Percentiles rank a stretch among this genome's conserved stretches.
Evolutionary conservation across 2,797 vertebrate genomes (phyloP).

Genomic region (Notolepis coatsorum): DNA sequence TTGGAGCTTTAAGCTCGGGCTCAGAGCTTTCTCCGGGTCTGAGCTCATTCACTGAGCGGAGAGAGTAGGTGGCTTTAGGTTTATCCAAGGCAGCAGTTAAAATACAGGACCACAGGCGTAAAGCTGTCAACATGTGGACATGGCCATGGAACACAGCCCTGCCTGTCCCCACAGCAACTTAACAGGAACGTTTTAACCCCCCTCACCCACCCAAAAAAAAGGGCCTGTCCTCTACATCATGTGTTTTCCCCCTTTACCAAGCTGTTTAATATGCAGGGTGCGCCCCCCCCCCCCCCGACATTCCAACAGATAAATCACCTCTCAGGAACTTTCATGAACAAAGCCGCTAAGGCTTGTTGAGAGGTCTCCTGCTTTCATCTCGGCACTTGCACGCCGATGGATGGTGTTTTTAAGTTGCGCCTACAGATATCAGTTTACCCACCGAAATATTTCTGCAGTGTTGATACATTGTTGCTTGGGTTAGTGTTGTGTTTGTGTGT

Average conservation of each 20-base stretch:
- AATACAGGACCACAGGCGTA: slow-evolving; percentile 73
- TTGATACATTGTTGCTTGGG: slow-evolving; percentile 29
- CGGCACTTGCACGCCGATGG: slow-evolving; percentile 51
- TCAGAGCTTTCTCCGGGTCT: background rate
- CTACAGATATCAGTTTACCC: slow-evolving; percentile 57
- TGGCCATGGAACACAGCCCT: slow-evolving; percentile 64
- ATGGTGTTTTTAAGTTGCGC: slow-evolving; percentile 46
- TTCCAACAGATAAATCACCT: slow-evolving; percentile 70
- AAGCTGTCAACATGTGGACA: slow-evolving; percentile 79
- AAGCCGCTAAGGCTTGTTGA: slow-evolving; percentile 73
- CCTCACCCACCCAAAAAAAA: slow-evolving; percentile 18
- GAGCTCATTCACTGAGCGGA: slow-evolving; percentile 34
- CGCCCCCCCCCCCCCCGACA: slow-evolving; percentile 42
- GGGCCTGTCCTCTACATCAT: background rate
- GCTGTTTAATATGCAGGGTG: slow-evolving; percentile 74
- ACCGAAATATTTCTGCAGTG: slow-evolving; percentile 35
- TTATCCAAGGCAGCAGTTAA: slow-evolving; percentile 71
- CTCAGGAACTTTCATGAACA: slow-evolving; percentile 58
- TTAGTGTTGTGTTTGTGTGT: background rate
- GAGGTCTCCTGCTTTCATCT: slow-evolving; percentile 66
- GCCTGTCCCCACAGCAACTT: slow-evolving; percentile 73
- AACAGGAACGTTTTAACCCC: slow-evolving; percentile 63
- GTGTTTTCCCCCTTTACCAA: slow-evolving; percentile 1
- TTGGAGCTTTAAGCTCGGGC: slow-evolving; percentile 13
- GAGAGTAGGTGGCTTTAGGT: slow-evolving; percentile 63